phyloP scores from a whole-genome alignment of 2,888 invertebrate genomes.

The Patella caerulea region DNA sequence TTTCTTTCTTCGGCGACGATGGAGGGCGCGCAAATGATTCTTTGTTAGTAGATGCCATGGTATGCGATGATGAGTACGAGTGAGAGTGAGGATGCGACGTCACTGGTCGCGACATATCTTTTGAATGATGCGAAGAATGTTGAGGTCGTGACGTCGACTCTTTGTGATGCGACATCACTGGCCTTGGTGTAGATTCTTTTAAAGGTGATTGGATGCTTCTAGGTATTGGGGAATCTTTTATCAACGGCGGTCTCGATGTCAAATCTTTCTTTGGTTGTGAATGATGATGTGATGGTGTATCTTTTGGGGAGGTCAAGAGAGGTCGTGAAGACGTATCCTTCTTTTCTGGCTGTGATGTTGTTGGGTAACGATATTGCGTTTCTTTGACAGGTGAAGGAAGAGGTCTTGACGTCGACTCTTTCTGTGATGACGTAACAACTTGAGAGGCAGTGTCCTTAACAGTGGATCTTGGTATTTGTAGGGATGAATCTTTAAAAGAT shows the following conservation, averaged over 20 bases:
- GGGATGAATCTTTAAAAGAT: neutral
- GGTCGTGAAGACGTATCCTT: neutral
- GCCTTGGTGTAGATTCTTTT: neutral
- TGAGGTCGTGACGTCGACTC: neutral
- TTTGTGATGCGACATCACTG: neutral
- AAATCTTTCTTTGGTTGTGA: neutral
- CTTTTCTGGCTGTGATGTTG: neutral
- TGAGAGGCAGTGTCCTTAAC: conserved; percentile 1
- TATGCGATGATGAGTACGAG: neutral
- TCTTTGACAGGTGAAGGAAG: neutral
- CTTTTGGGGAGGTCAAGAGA: neutral
- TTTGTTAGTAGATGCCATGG: neutral
- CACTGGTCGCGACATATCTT: neutral
- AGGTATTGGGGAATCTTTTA: neutral
- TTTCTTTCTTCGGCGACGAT: neutral
- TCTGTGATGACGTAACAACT: neutral
- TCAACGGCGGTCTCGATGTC: neutral
- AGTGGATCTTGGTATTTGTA: neutral
- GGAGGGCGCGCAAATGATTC: neutral
- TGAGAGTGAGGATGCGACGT: neutral
- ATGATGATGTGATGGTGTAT: neutral
- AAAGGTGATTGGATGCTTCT: neutral
- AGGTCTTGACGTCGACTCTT: neutral
- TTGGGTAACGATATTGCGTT: neutral
- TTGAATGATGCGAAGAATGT: neutral